These are phyloP conservation scores for Trichopria drosophilae DNA, from an alignment of 2,888 invertebrate genomes.

Conservation along the genomic window DNA sequence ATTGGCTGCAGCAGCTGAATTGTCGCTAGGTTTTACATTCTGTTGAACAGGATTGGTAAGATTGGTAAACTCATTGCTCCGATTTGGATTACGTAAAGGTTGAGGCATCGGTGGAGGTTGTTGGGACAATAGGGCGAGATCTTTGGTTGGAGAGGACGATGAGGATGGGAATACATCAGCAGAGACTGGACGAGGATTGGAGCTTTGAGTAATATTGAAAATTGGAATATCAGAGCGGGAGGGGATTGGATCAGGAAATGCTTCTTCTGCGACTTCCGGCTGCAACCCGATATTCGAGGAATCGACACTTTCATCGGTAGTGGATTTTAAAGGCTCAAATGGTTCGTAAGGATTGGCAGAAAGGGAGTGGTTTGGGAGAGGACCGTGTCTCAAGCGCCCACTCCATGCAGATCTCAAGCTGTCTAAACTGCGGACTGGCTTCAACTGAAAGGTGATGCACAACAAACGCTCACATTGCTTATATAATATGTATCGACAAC, in stretches of 20 bases:
- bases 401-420: slow-evolving; percentile 60
- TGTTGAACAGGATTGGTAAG: slow-evolving; percentile 35
- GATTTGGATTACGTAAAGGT: too few species aligned
- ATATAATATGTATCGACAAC: too few species aligned
- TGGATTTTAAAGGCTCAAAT: too few species aligned
- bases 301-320: too few species aligned
- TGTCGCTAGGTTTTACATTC: neutral
- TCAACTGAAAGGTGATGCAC: slow-evolving; percentile 61
- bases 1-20: neutral
- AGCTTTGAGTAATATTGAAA: too few species aligned
- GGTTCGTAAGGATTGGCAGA: slow-evolving; percentile 14
- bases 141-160: slow-evolving; percentile 1
- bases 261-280: too few species aligned
- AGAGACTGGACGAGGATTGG: too few species aligned
- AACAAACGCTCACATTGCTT: slow-evolving; percentile 40
- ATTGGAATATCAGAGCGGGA: too few species aligned
- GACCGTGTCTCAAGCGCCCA: slow-evolving; percentile 54
- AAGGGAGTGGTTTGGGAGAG: slow-evolving; percentile 40
- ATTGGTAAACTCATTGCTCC: slow-evolving; percentile 35
- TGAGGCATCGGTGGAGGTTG: slow-evolving; percentile 17
- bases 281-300: too few species aligned
- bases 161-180: too few species aligned
- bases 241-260: too few species aligned
- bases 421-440: slow-evolving; percentile 66
- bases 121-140: slow-evolving; percentile 17